These are phyloP conservation scores for Melanargia galathea DNA, from an alignment of 2,888 invertebrate species.

Conservation along the genomic window DNA sequence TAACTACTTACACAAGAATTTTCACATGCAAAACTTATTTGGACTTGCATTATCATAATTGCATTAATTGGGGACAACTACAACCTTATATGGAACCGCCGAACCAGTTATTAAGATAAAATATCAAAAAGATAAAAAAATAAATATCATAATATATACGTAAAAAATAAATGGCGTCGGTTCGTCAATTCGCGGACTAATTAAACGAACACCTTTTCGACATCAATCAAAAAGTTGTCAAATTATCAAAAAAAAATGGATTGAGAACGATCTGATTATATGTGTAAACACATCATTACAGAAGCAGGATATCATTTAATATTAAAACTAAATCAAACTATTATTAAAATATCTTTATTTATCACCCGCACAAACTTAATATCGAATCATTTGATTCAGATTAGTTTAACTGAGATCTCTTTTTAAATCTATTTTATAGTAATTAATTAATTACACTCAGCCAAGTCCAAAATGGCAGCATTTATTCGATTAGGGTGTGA, in stretches of 20 bases:
- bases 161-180: conserved; percentile 14
- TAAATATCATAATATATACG: not conserved
- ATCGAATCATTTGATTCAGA: too few relatives aligned
- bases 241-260: conserved; percentile 4
- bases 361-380: too few relatives aligned
- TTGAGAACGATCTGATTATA: too few relatives aligned
- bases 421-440: too few relatives aligned
- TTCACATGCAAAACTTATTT: conserved; percentile 5
- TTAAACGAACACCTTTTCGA: conserved; percentile 19
- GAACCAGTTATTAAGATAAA: conserved; percentile 5
- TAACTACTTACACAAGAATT: not conserved
- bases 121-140: conserved; percentile 10
- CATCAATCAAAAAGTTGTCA: conserved; percentile 16
- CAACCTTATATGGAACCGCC: conserved; percentile 7
- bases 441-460: too few relatives aligned
- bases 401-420: too few relatives aligned
- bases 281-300: too few relatives aligned
- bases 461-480: too few relatives aligned
- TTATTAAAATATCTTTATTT: too few relatives aligned
- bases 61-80: conserved; percentile 7
- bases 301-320: too few relatives aligned
- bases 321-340: too few relatives aligned
- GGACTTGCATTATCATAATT: conserved; percentile 13
- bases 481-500: too few relatives aligned
- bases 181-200: conserved; percentile 8